Evolutionary conservation across 2,797 vertebrate genomes (phyloP).

Genomic region (Paratrypauchen microcephalus): DNA sequence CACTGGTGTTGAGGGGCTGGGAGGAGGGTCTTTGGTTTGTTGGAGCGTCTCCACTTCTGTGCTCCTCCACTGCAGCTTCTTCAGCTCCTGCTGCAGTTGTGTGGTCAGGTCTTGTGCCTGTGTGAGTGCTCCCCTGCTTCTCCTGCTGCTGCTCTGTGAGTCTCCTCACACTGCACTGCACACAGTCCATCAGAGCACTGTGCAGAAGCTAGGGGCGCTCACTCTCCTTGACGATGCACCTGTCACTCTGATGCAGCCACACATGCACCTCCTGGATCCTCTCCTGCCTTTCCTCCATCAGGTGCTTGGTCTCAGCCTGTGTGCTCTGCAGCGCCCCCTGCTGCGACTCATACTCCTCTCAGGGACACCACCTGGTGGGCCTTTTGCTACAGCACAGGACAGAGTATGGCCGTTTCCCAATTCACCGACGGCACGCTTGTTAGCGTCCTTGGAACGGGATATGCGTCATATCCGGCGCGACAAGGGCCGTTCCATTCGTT

Average conservation of each 20-base stretch:
- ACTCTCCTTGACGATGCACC: neutral
- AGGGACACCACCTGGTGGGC: neutral
- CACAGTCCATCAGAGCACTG: neutral
- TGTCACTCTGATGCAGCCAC: neutral
- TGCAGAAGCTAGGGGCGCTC: too few relatives aligned
- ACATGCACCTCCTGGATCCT: neutral
- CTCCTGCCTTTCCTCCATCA: neutral
- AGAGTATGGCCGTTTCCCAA: too few relatives aligned
- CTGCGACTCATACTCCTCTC: neutral
- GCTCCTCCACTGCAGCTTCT: neutral
- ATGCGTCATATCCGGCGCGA: too few relatives aligned
- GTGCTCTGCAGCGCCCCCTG: neutral
- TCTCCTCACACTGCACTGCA: neutral
- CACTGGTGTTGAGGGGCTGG: neutral
- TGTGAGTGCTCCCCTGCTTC: neutral
- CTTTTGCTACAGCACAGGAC: neutral
- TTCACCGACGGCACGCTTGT: too few relatives aligned
- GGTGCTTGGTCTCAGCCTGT: neutral
- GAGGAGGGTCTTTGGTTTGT: neutral
- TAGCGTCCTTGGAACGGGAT: too few relatives aligned
- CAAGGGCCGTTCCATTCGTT: too few relatives aligned
- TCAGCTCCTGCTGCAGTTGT: conserved; percentile 1
- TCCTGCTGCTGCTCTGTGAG: conserved; percentile 7
- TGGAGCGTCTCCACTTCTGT: neutral
- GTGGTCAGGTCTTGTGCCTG: neutral